Evolutionary conservation across 2,113 vertebrate genomes (phyloP).

Genomic region (Oncorhynchus tshawytscha): DNA sequence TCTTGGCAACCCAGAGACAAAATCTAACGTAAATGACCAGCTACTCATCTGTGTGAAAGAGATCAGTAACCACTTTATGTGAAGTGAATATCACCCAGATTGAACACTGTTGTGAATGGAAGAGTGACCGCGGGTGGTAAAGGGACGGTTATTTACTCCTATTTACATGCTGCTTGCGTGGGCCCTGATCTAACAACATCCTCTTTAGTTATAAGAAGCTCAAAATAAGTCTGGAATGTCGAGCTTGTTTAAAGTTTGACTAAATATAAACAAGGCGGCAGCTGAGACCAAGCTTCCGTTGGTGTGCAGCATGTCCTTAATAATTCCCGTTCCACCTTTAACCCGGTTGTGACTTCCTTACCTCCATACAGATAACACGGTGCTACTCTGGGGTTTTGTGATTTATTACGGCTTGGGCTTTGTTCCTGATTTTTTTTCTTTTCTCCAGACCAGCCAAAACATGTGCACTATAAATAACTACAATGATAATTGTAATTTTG

Average conservation of each 20-base stretch:
- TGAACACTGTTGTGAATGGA: background rate
- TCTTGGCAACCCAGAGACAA: too few relatives aligned
- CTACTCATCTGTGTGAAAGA: too few relatives aligned
- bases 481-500: background rate
- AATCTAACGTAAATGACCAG: too few relatives aligned
- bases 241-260: conserved; percentile 57
- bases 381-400: conserved; percentile 17
- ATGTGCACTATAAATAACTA: conserved; percentile 9
- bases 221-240: conserved; percentile 39
- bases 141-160: background rate
- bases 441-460: conserved; percentile 16
- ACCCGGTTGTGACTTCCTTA: conserved; percentile 49
- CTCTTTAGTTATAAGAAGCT: conserved; percentile 13
- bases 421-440: conserved; percentile 7
- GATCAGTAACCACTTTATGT: background rate
- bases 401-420: conserved; percentile 42
- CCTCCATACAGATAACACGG: conserved; percentile 30
- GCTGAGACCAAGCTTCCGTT: conserved; percentile 26
- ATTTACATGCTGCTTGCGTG: conserved; percentile 3
- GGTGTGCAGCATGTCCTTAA: conserved; percentile 12
- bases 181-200: conserved; percentile 26
- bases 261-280: conserved; percentile 54
- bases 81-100: background rate
- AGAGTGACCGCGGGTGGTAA: background rate
- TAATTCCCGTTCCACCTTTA: conserved; percentile 68